Conservation (phyloP, 2,888 invertebrate genomes). For the Sipha maydis region DNA sequence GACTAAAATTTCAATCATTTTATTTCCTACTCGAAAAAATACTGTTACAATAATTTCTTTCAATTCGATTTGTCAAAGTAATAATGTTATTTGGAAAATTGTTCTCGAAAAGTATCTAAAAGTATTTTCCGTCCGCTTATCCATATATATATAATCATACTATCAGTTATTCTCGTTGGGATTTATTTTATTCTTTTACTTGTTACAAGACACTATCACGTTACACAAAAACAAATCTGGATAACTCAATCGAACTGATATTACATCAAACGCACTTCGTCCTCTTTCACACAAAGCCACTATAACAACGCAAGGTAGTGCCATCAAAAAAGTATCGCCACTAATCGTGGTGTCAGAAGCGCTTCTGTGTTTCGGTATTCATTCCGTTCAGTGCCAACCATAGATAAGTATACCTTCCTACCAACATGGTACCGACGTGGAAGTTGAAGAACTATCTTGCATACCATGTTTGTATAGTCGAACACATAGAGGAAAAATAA, state of each 20-base stretch:
- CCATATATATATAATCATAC: background rate
- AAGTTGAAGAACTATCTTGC: too few species aligned
- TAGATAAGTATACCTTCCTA: too few species aligned
- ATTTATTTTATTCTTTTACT: background rate
- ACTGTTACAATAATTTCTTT: background rate
- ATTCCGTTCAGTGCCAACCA: too few species aligned
- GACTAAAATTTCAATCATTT: slow-evolving; percentile 35
- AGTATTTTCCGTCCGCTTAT: background rate
- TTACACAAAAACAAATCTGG: background rate
- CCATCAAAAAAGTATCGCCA: too few species aligned
- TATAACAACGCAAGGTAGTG: too few species aligned
- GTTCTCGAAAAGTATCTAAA: background rate
- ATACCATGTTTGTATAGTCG: too few species aligned
- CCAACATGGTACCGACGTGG: too few species aligned
- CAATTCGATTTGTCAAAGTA: background rate
- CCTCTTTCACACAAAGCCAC: too few species aligned
- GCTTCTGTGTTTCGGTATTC: too few species aligned
- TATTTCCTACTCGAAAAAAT: slow-evolving; percentile 32
- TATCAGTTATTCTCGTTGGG: background rate
- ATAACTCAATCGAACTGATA: background rate
- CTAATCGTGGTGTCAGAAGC: too few species aligned
- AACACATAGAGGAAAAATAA: too few species aligned
- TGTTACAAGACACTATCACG: background rate
- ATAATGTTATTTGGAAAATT: background rate
- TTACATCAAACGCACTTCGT: background rate